These are phyloP conservation scores for Lagocephalus sceleratus DNA, from an alignment of 2,797 vertebrate genomes.

Conservation along the genomic window DNA sequence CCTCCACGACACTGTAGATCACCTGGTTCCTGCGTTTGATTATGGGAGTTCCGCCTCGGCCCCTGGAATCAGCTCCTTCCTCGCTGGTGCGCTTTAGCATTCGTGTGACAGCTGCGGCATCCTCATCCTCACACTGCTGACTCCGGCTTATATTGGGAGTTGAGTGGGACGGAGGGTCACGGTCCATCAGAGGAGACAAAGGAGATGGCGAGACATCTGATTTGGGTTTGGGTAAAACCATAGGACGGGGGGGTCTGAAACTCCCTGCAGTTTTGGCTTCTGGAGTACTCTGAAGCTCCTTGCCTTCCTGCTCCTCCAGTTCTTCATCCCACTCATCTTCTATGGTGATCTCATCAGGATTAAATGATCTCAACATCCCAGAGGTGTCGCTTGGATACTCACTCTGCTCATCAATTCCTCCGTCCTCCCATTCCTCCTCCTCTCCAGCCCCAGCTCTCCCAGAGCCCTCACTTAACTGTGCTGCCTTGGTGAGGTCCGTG, in stretches of 20 bases:
- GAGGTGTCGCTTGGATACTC: slow-evolving; percentile 89
- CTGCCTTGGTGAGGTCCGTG: slow-evolving; percentile 80
- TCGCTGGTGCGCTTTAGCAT: slow-evolving; percentile 82
- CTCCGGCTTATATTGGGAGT: slow-evolving; percentile 19
- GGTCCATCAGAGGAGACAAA: slow-evolving; percentile 28
- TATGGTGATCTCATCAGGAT: slow-evolving; percentile 94
- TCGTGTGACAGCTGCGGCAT: slow-evolving; percentile 40
- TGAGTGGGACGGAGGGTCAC: slow-evolving; percentile 64
- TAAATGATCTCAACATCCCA: slow-evolving; percentile 81
- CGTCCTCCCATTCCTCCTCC: slow-evolving; percentile 72
- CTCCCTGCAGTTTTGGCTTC: slow-evolving; percentile 15
- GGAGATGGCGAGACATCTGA: slow-evolving; percentile 19
- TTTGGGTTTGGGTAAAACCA: slow-evolving; percentile 75
- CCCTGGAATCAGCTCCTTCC: slow-evolving; percentile 44
- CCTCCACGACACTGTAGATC: slow-evolving; percentile 83
- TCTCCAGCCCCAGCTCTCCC: slow-evolving; percentile 48
- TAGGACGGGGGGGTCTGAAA: slow-evolving; percentile 53
- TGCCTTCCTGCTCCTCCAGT: slow-evolving; percentile 74
- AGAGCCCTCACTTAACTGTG: slow-evolving; percentile 59
- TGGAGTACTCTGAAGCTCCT: slow-evolving; percentile 28
- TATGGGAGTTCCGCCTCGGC: slow-evolving; percentile 68
- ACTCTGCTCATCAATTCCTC: slow-evolving; percentile 84
- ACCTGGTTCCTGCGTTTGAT: slow-evolving; percentile 96
- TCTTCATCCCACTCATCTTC: slow-evolving; percentile 90
- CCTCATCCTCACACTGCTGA: slow-evolving; percentile 17